Base-by-base conservation (phyloP, 2,888 invertebrate genomes). In the Synanthedon andrenaeformis region DNA sequence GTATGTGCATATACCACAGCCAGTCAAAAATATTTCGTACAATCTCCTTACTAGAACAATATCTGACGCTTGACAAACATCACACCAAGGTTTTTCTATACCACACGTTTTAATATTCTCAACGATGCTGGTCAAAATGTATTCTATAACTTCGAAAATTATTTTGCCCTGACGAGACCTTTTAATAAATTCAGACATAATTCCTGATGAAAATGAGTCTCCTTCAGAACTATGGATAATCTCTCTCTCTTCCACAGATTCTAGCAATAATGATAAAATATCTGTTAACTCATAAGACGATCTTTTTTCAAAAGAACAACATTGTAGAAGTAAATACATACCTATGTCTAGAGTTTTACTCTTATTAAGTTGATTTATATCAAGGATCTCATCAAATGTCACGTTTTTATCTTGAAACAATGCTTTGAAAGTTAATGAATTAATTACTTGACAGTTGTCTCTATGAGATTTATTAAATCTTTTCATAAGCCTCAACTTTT, bases 121-220 rank as follows among this genome's bases (percentile, higher is more conserved):
- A 52, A 89, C 84, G 1, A 92, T 73, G 52, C 78, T 83, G 1
- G 72, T 65, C 52, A 92, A 73, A 56, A 90, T 89, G 58, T 89
- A 83, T 45, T 90, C 80, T 64, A 90, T 88, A 1, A 89, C 78
- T 69, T 89, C 86, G 59, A 91, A 79, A 0, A 91, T 79, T 58
- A 92, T 87, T 58, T 79, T 79, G 51, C 89, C 78, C 42, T 76
- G 71, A 49, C 70, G 79, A 3, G 88, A 79, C 12, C 68, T 59
- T 57, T 67, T 72, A 41, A 85, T 69, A 54, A 77, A 74, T 59
- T 82, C 80, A 1, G 69, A 60, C 58, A 87, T 70, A 4, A 76
- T 69, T 41, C 69, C 61, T 14, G 67, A 65, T 1, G 78, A 76
- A 56, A 88, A 81, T 1, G 56, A 52, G 52, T 72, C 62, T 2